These are phyloP conservation scores for Deroptyus accipitrinus DNA, from an alignment of 2,113 vertebrate genomes.

Conservation along the genomic window DNA sequence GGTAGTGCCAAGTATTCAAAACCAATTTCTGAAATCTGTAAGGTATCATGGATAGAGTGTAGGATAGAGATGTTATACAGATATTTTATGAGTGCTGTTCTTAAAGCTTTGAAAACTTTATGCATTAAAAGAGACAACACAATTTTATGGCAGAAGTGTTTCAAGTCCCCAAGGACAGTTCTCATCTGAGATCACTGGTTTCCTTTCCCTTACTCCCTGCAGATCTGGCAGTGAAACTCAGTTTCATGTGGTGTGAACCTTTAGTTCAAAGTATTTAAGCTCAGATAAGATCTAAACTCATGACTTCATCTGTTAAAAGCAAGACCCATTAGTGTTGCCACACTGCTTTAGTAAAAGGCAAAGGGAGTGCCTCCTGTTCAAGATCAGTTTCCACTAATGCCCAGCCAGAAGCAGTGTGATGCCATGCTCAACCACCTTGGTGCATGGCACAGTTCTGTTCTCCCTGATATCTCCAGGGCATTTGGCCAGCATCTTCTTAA, in stretches of 20 bases:
- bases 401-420: background rate
- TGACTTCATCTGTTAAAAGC: background rate
- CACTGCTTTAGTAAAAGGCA: background rate
- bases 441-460: rapidly evolving
- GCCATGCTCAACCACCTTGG: background rate
- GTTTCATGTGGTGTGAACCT: background rate
- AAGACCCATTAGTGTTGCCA: background rate
- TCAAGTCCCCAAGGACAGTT: rapidly evolving
- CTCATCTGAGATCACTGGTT: background rate
- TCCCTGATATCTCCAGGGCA: background rate
- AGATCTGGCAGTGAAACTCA: background rate
- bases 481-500: background rate
- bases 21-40: background rate
- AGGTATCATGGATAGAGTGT: background rate
- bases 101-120: background rate
- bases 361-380: background rate
- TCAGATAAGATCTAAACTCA: background rate
- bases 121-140: background rate
- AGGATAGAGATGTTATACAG: background rate
- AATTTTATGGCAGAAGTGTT: background rate
- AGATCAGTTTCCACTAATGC: background rate
- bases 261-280: background rate
- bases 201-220: background rate
- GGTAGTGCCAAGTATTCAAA: background rate
- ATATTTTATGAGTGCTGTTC: background rate